Evolutionary conservation across 1,140 invertebrate genomes (phyloP).

Genomic region (Panonychus citri): DNA sequence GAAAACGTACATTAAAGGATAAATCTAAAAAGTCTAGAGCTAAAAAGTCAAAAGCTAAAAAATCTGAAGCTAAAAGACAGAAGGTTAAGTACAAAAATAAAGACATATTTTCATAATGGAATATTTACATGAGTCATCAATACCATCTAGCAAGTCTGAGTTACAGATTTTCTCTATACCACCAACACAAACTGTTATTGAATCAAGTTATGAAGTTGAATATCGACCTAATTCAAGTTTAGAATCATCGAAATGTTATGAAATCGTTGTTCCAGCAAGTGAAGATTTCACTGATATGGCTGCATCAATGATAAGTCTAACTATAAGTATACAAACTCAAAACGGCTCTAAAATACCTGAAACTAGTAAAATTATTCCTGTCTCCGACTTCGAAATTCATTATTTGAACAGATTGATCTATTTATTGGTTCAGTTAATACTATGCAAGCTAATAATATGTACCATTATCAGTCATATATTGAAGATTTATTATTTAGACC

Average conservation of each 20-base stretch:
- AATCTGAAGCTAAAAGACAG: not conserved
- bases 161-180: not conserved
- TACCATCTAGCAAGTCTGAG: not conserved
- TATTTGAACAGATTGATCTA: not conserved
- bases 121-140: not conserved
- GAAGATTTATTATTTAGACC: not conserved
- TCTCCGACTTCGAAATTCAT: not conserved
- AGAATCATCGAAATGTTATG: not conserved
- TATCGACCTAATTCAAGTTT: not conserved
- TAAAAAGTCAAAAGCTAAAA: not conserved
- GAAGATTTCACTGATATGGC: not conserved
- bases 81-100: not conserved
- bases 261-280: not conserved
- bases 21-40: not conserved
- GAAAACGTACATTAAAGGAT: not conserved
- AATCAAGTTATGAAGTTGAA: not conserved
- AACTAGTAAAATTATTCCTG: not conserved
- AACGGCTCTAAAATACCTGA: not conserved
- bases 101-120: not conserved
- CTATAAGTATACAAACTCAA: not conserved
- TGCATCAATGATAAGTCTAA: not conserved
- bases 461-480: not conserved
- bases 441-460: not conserved
- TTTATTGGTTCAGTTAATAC: not conserved
- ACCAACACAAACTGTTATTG: not conserved